Conservation (phyloP, 1,140 invertebrate species). For the Centruroides vittatus region DNA sequence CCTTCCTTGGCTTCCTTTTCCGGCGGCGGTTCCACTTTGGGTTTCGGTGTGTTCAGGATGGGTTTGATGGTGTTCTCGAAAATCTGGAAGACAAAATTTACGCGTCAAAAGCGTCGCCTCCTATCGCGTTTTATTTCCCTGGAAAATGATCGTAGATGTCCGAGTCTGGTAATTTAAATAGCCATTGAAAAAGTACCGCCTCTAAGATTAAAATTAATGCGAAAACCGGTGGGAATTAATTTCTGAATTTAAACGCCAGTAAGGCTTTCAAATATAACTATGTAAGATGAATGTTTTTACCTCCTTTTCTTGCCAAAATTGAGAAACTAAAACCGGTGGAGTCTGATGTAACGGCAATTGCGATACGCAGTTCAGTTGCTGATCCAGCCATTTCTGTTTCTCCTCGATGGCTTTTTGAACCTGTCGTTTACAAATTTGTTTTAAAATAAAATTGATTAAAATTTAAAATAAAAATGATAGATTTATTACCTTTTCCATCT, state of each 20-base stretch:
- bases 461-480: no score
- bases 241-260: no score
- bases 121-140: not conserved
- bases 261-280: no score
- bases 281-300: constrained; percentile 25
- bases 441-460: not conserved
- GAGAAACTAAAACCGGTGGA: constrained; percentile 55
- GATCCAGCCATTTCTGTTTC: constrained; percentile 53
- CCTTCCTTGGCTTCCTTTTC: not conserved
- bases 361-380: constrained; percentile 43
- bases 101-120: not conserved
- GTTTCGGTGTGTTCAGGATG: constrained; percentile 72
- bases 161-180: no score
- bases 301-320: constrained; percentile 57
- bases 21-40: constrained; percentile 42
- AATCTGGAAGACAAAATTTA: constrained; percentile 29
- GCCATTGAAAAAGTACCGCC: no score
- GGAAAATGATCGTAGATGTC: no score
- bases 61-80: constrained; percentile 53
- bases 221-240: no score
- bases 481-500: constrained; percentile 48
- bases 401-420: constrained; percentile 36
- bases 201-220: no score
- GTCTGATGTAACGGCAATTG: constrained; percentile 38
- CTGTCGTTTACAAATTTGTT: constrained; percentile 4